Conservation (phyloP, 2,113 vertebrate species). For the Psophia crepitans region DNA sequence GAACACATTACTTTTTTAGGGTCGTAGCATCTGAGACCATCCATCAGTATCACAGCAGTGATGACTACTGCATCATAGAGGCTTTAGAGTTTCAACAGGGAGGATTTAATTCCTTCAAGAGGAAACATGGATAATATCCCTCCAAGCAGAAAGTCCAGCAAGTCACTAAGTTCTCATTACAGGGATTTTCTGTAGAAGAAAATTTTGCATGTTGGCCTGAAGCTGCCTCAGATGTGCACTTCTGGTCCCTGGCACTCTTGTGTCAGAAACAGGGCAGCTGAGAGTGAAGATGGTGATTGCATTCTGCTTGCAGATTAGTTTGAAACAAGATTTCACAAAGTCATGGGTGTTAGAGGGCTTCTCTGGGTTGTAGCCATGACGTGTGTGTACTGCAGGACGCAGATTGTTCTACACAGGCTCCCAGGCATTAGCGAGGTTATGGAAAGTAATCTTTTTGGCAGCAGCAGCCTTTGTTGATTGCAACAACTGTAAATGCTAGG, state of each 20-base stretch:
- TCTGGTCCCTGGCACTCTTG: neutral
- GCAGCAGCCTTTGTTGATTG: constrained; percentile 14
- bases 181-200: neutral
- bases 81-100: neutral
- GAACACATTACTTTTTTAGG: neutral
- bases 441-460: constrained; percentile 44
- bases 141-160: neutral
- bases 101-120: neutral
- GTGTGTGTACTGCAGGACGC: neutral
- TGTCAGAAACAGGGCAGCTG: neutral
- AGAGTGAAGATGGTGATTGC: neutral
- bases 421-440: neutral
- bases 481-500: constrained; percentile 22
- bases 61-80: neutral
- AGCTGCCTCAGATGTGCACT: neutral
- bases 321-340: constrained; percentile 36
- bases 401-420: constrained; percentile 13
- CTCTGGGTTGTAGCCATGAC: constrained; percentile 6
- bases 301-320: constrained; percentile 4
- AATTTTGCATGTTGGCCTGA: neutral
- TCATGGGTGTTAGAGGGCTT: neutral
- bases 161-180: constrained; percentile 7
- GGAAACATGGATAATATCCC: neutral
- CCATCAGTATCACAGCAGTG: neutral
- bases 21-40: neutral